These are phyloP conservation scores for Adelphocoris suturalis DNA, from an alignment of 2,888 invertebrate species.

Conservation along the genomic window DNA sequence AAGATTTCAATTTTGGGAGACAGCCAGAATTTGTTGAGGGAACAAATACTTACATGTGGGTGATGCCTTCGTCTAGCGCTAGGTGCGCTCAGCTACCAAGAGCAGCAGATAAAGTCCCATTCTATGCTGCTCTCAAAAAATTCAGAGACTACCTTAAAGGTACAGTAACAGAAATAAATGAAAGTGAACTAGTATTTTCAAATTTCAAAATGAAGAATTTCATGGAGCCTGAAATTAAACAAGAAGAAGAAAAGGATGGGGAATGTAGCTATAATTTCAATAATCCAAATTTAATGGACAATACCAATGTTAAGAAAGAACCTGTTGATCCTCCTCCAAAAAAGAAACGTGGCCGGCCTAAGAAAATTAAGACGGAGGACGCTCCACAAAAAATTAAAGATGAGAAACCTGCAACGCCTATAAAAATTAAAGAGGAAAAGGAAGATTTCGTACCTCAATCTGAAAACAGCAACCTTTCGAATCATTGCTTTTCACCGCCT, in stretches of 20 bases:
- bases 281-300: conserved; percentile 69
- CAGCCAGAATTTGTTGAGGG: conserved; percentile 96
- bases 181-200: conserved; percentile 89
- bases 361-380: conserved; percentile 65
- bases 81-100: conserved; percentile 97
- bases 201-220: conserved; percentile 72
- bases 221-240: conserved; percentile 69
- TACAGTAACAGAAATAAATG: conserved; percentile 89
- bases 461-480: conserved; percentile 67
- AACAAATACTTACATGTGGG: conserved; percentile 98
- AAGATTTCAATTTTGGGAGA: conserved; percentile 97
- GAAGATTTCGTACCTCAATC: conserved; percentile 66
- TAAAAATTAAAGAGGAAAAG: conserved; percentile 65
- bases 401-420: conserved; percentile 64
- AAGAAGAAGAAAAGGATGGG: conserved; percentile 61
- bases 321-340: conserved; percentile 56
- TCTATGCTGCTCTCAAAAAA: conserved; percentile 96
- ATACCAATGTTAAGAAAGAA: conserved; percentile 58
- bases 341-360: conserved; percentile 69
- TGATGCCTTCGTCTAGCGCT: conserved; percentile 99
- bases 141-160: conserved; percentile 96
- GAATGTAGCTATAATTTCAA: conserved; percentile 69
- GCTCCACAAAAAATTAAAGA: conserved; percentile 58
- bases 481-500: conserved; percentile 66
- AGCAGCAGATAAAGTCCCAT: conserved; percentile 98